Percentiles rank a stretch among this genome's conserved stretches.
These are phyloP conservation scores for Macropodus opercularis DNA, from an alignment of 2,797 vertebrate species.

Conservation along the genomic window DNA sequence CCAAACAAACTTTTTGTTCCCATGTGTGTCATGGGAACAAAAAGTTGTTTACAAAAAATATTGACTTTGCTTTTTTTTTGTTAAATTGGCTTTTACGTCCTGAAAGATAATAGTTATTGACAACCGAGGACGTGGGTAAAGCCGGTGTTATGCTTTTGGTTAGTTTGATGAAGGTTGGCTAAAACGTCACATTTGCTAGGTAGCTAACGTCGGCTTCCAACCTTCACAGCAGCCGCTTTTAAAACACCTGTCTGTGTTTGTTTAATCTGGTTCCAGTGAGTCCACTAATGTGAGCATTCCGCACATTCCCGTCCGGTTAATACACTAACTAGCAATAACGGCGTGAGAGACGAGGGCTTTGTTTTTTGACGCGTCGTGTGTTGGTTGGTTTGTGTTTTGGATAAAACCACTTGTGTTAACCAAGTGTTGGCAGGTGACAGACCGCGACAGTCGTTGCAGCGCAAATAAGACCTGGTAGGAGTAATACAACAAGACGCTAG, in stretches of 20 bases:
- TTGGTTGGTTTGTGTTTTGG: too few species aligned
- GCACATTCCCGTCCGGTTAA: constrained; percentile 25
- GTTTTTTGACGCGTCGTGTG: too few species aligned
- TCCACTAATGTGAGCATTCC: constrained; percentile 43
- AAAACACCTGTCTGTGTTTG: constrained; percentile 7
- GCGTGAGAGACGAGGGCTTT: too few species aligned
- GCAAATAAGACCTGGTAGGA: too few species aligned
- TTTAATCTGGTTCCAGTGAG: constrained; percentile 10
- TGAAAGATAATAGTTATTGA: not conserved
- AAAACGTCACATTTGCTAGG: not conserved
- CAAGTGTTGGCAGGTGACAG: too few species aligned
- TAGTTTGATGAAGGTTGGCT: not conserved
- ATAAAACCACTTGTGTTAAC: too few species aligned
- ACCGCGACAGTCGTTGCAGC: too few species aligned
- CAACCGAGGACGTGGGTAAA: too few species aligned
- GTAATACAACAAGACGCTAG: too few species aligned
- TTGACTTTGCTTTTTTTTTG: not conserved
- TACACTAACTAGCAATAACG: not conserved
- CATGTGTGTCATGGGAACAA: not conserved
- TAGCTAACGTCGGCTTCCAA: not conserved
- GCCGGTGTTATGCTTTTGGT: not conserved
- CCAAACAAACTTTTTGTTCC: too few species aligned
- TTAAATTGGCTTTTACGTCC: not conserved
- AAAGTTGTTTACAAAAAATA: not conserved
- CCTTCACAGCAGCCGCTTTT: constrained; percentile 4